phyloP scores from a whole-genome alignment of 2,113 vertebrate genomes.

The Phaethornis superciliosus region DNA sequence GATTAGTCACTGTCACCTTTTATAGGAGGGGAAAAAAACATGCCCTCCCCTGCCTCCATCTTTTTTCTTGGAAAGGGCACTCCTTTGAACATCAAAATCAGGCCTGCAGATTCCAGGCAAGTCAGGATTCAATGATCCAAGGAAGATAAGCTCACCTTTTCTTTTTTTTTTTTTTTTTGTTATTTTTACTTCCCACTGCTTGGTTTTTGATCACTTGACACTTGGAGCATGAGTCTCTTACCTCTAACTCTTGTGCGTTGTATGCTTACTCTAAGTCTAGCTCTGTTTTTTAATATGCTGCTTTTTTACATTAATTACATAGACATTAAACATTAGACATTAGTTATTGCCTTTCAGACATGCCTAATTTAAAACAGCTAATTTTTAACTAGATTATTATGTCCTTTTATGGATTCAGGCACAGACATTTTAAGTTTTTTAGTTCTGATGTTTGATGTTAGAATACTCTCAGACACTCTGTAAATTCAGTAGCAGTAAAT shows the following conservation, averaged over 20 bases:
- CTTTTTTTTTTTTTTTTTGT: neutral
- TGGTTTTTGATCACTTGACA: neutral
- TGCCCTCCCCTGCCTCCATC: neutral
- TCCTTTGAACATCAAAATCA: neutral
- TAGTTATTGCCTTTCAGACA: neutral
- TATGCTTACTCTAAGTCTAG: neutral
- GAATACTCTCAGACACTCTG: neutral
- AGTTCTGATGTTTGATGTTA: neutral
- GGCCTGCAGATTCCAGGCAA: neutral
- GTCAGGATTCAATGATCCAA: neutral
- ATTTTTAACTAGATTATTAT: neutral
- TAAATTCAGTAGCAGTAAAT: constrained; percentile 4
- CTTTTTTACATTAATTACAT: neutral
- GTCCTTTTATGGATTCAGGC: neutral
- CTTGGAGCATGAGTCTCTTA: neutral
- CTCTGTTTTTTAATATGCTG: neutral
- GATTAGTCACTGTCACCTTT: neutral
- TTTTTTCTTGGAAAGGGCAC: neutral
- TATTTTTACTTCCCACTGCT: neutral
- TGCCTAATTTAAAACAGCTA: neutral
- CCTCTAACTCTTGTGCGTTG: neutral
- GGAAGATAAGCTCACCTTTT: neutral
- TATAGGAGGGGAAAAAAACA: neutral
- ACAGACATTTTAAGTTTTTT: neutral
- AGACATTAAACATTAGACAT: neutral